These are phyloP conservation scores for Drosophila sulfurigaster DNA, from an alignment of 1,140 invertebrate species.

Conservation along the genomic window DNA sequence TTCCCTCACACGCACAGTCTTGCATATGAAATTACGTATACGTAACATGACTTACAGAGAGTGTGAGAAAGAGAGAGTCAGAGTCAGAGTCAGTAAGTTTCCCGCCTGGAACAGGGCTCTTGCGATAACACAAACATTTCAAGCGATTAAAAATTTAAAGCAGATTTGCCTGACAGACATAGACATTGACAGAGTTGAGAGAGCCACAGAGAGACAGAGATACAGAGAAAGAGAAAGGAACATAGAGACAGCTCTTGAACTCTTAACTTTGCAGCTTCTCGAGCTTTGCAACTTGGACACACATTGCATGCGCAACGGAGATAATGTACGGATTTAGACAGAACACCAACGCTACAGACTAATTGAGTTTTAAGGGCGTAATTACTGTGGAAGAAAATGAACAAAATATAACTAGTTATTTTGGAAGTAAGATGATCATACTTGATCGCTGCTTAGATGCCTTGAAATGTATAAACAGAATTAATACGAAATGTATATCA, in stretches of 20 bases:
- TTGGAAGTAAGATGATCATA: no score
- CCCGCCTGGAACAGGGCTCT: slow-evolving; percentile 3
- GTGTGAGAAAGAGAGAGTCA: not conserved
- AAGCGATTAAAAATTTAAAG: slow-evolving; percentile 59
- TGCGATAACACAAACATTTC: slow-evolving; percentile 60
- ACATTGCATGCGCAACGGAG: slow-evolving; percentile 52
- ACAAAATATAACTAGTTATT: no score
- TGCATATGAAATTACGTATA: not conserved
- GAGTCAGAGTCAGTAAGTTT: slow-evolving; percentile 18
- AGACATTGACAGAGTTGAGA: not conserved
- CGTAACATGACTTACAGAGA: slow-evolving; percentile 12
- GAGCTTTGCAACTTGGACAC: slow-evolving; percentile 38
- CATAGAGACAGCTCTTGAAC: not conserved
- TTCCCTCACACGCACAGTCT: slow-evolving; percentile 4
- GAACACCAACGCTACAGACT: slow-evolving; percentile 12
- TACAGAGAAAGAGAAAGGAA: not conserved
- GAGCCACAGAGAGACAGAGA: not conserved
- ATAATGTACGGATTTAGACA: slow-evolving; percentile 26
- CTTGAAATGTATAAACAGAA: no score
- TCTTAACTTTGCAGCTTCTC: slow-evolving; percentile 27
- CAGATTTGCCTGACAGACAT: slow-evolving; percentile 54
- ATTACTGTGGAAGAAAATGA: slow-evolving; percentile 6
- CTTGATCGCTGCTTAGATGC: no score
- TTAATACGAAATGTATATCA: no score
- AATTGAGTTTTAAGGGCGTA: slow-evolving; percentile 51